Conservation (phyloP, 2,113 vertebrate species). For the Ivindomyrus marchei region DNA sequence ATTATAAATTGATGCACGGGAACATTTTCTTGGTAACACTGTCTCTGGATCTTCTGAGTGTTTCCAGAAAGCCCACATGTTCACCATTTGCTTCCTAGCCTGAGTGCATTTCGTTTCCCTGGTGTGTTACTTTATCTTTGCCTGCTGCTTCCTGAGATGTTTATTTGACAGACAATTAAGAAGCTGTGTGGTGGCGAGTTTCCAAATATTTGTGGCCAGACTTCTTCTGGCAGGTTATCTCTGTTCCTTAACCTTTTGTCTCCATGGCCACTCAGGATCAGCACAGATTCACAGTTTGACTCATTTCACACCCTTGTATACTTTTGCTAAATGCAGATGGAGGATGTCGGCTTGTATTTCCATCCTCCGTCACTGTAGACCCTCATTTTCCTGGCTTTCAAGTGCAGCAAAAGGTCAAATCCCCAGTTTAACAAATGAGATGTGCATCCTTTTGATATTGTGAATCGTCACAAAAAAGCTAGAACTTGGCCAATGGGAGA, state of each 20-base stretch:
- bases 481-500: neutral
- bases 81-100: neutral
- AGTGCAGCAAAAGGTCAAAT: slow-evolving; percentile 4
- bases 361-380: neutral
- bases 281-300: neutral
- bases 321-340: slow-evolving; percentile 16
- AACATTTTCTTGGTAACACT: neutral
- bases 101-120: neutral
- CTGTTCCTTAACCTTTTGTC: slow-evolving; percentile 12
- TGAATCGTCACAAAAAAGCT: neutral
- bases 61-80: slow-evolving; percentile 15
- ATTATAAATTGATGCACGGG: neutral
- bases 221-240: slow-evolving; percentile 12
- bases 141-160: slow-evolving; percentile 23
- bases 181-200: neutral
- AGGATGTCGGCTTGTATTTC: neutral
- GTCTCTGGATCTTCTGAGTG: neutral
- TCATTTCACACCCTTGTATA: slow-evolving; percentile 6
- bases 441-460: neutral
- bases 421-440: slow-evolving; percentile 1
- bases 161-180: slow-evolving; percentile 29
- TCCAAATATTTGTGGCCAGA: slow-evolving; percentile 18
- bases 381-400: neutral
- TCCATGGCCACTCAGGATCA: slow-evolving; percentile 5
- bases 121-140: slow-evolving; percentile 23